Base-by-base conservation (phyloP, 2,888 invertebrate species). In the Sinelater perroti region DNA sequence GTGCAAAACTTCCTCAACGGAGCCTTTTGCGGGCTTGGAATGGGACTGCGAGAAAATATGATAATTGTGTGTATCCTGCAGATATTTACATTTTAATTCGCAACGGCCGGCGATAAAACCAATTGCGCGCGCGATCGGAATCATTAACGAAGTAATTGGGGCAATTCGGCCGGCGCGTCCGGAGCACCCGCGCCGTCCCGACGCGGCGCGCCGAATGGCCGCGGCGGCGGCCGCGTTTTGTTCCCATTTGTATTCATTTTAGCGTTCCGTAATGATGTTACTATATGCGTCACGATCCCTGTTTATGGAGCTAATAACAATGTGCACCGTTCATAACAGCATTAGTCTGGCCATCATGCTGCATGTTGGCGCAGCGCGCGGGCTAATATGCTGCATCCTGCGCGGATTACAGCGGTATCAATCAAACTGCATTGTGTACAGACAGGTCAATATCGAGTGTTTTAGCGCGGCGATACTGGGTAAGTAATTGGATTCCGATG, bases 381-480 rank as follows among this genome's bases (percentile, higher is more conserved):
- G 28, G 40, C 38, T 38, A 40, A 50, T 50, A 40, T 30, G 28
- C 16, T 17, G 30, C 44, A 28, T 16, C 17, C 52, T 18, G 45
- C 30, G 38, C 38, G 35, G 36, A 52, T 52, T 54, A 46, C 20
- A 16, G 20, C 21, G 20, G 46, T 38, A 54, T 54, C 54, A 54
- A 54, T 54, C 54, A 54, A 42, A 54, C 16, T 36, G 45, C 46
- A 54, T 45, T 46, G 36, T 46, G 36, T 28, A 16, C 17, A 28
- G 11, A 50, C 38, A 28, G 28, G 13, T 11, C 38, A 38, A 38
- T 38, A 50, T 26, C 20, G 36, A 40, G 17, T 38, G 21, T 50
- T 50, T 50, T 20, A 50, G 50, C 18, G 40, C 20, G 40, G 28
- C 18, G 40, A 50, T 50, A 40, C 38, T 38, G 26, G 18, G 18